These are phyloP conservation scores for Myodes glareolus DNA, from an alignment of 2,113 vertebrate species.

Conservation along the genomic window DNA sequence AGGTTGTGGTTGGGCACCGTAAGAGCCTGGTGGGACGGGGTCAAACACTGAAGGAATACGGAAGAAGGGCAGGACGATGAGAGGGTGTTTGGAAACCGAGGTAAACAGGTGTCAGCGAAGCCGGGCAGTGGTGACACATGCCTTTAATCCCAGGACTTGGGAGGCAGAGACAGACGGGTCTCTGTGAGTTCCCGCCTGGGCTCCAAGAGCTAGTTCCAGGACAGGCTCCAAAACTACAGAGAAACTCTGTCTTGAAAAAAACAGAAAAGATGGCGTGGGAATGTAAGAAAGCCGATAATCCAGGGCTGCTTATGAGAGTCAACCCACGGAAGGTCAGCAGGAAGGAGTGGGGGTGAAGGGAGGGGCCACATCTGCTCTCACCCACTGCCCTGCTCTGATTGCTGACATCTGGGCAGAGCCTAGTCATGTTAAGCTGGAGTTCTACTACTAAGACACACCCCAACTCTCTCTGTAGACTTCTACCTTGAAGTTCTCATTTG, in stretches of 20 bases:
- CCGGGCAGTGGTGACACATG: too few species aligned
- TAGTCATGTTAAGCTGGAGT: neutral
- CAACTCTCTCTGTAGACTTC: neutral
- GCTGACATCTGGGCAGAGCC: neutral
- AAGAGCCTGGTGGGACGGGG: neutral
- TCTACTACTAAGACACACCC: neutral
- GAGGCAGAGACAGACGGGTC: too few species aligned
- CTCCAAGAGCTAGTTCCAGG: too few species aligned
- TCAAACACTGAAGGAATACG: rapidly evolving
- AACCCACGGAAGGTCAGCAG: rapidly evolving
- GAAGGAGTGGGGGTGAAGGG: neutral
- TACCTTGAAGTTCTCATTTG: neutral
- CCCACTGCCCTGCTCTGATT: too few species aligned
- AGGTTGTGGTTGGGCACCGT: too few species aligned
- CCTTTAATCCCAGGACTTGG: too few species aligned
- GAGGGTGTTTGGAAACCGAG: neutral
- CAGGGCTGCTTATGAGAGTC: neutral
- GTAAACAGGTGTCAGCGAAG: neutral
- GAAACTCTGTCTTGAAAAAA: too few species aligned
- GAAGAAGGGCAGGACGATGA: neutral
- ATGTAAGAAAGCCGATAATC: neutral
- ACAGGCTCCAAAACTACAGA: too few species aligned
- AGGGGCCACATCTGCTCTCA: too few species aligned
- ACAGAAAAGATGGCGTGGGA: neutral
- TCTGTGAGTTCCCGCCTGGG: too few species aligned